Conservation (phyloP, 2,113 vertebrate species). For the Mellivora capensis region DNA sequence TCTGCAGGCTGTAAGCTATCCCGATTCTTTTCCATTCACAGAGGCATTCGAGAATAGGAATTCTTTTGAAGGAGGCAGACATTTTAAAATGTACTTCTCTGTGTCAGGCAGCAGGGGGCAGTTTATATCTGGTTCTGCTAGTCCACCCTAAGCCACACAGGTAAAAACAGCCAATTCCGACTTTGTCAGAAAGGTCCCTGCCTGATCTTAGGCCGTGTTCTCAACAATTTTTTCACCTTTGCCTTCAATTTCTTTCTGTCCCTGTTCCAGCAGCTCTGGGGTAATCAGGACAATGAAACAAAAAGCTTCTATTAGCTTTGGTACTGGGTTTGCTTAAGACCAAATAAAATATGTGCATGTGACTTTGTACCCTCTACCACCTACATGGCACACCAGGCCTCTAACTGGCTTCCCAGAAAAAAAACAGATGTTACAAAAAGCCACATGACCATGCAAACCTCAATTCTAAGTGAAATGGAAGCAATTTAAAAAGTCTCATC, state of each 20-base stretch:
- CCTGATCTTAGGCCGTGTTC: neutral
- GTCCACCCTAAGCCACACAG: neutral
- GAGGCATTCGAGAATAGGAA: neutral
- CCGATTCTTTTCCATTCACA: neutral
- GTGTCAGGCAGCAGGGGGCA: conserved; percentile 65
- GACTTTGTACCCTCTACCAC: neutral
- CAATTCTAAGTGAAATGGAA: neutral
- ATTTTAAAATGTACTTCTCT: neutral
- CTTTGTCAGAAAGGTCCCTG: neutral
- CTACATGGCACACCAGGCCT: neutral
- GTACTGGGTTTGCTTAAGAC: neutral
- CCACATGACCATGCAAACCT: neutral
- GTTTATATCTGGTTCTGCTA: conserved; percentile 19
- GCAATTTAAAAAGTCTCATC: neutral
- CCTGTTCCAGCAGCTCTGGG: neutral
- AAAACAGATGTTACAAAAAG: neutral
- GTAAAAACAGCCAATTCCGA: neutral
- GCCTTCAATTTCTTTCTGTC: neutral
- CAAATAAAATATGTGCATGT: neutral
- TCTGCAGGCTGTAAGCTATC: neutral
- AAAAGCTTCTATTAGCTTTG: neutral
- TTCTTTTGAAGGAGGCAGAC: neutral
- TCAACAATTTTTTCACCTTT: neutral
- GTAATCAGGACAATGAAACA: neutral
- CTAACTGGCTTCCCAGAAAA: neutral